A percentile compares a stretch with the other conserved stretches of the same genome.
phyloP scores from a whole-genome alignment of 2,888 invertebrate species.

The Agonopterix alstromeriana region DNA sequence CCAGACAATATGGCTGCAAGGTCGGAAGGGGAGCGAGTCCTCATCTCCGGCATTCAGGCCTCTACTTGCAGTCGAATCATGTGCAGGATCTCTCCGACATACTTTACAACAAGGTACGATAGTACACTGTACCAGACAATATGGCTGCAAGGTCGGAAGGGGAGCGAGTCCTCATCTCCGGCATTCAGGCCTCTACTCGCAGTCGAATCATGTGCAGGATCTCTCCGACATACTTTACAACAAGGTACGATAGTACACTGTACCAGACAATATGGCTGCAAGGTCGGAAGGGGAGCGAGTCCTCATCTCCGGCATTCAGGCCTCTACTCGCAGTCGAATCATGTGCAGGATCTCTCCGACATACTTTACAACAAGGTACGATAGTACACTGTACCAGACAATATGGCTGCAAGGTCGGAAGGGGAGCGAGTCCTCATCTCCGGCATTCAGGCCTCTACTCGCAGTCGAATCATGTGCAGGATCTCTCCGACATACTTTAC shows the following conservation, averaged over 20 bases:
- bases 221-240: conserved; percentile 22
- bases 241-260: conserved; percentile 15
- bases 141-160: neutral
- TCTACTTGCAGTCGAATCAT: conserved; percentile 18
- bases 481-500: conserved; percentile 20
- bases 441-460: conserved; percentile 26
- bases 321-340: conserved; percentile 17
- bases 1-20: neutral
- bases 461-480: conserved; percentile 15
- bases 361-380: conserved; percentile 25
- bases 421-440: conserved; percentile 21
- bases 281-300: conserved; percentile 9
- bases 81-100: conserved; percentile 18
- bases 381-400: neutral
- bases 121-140: neutral
- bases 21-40: conserved; percentile 12
- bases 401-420: neutral
- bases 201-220: conserved; percentile 16
- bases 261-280: neutral
- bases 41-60: conserved; percentile 27
- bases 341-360: conserved; percentile 16
- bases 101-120: conserved; percentile 25
- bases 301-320: conserved; percentile 29
- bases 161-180: conserved; percentile 22
- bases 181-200: conserved; percentile 24